Conservation (phyloP, 2,797 vertebrate genomes). For the Euphonia xanthogaster region DNA sequence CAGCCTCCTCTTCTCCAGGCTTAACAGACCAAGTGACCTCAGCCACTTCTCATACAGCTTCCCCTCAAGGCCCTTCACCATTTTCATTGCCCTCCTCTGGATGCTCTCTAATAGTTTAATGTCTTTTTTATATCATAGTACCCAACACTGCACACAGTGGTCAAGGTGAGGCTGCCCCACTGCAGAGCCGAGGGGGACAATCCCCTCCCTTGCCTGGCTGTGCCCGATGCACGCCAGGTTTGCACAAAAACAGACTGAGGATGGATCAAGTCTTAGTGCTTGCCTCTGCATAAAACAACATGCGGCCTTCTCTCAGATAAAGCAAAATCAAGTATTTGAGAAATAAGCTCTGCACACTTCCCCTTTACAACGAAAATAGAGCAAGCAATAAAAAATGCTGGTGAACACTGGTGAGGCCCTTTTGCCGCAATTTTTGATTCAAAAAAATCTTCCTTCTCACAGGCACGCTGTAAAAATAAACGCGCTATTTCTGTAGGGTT, state of each 20-base stretch:
- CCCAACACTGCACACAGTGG: background rate
- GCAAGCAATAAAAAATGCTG: background rate
- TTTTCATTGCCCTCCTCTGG: background rate
- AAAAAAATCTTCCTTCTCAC: background rate
- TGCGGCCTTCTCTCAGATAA: background rate
- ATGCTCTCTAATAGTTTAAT: background rate
- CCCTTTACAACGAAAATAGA: background rate
- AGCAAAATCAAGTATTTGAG: background rate
- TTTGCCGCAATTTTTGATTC: background rate
- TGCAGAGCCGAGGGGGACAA: background rate
- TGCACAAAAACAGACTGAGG: background rate
- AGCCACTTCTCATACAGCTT: fast-evolving
- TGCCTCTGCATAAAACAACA: background rate
- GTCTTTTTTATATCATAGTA: background rate
- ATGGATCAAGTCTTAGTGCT: background rate
- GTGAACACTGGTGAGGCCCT: background rate
- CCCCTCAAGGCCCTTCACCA: background rate
- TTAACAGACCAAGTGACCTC: background rate
- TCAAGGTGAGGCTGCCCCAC: background rate
- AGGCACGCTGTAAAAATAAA: background rate
- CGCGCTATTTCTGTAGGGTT: background rate
- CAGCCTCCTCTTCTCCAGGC: background rate
- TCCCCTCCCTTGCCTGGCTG: fast-evolving
- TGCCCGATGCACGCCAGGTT: background rate
- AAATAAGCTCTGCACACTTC: background rate